These are phyloP conservation scores for Chaetodon trifasciatus DNA, from an alignment of 2,797 vertebrate species.

Conservation along the genomic window DNA sequence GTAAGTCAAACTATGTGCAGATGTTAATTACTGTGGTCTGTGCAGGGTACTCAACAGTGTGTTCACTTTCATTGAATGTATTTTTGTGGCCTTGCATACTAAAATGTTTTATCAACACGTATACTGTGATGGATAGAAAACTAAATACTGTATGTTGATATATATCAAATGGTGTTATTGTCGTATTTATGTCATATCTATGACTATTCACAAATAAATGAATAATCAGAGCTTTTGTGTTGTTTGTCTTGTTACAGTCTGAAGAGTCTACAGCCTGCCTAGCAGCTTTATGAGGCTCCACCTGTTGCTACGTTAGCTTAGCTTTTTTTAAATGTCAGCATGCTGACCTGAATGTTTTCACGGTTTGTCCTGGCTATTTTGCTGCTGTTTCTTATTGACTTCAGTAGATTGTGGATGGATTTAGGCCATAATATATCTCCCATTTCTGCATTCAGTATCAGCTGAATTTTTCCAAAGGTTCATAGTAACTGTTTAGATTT, in stretches of 20 bases:
- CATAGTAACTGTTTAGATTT: constrained; percentile 2
- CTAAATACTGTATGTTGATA: constrained; percentile 3
- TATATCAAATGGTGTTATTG: constrained; percentile 21
- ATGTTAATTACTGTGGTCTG: not conserved
- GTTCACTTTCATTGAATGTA: not conserved
- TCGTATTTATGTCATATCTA: constrained; percentile 69
- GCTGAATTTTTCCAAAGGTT: constrained; percentile 8
- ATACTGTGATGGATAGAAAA: constrained; percentile 12
- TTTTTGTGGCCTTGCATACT: not conserved
- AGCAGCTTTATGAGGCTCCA: not conserved
- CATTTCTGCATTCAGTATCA: constrained; percentile 14
- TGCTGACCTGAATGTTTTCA: no score
- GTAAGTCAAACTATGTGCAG: not conserved
- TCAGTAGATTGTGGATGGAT: no score
- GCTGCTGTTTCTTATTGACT: no score
- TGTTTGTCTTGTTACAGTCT: not conserved
- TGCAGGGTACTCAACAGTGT: not conserved
- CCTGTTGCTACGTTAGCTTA: no score
- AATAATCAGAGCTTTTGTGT: constrained; percentile 3
- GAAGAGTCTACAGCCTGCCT: not conserved
- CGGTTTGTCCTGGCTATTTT: no score
- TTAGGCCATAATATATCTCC: not conserved
- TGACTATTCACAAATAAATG: constrained; percentile 69
- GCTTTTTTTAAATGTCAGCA: no score
- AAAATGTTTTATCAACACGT: constrained; percentile 17